phyloP scores from a whole-genome alignment of 2,888 invertebrate genomes.

The Lasius platythorax region DNA sequence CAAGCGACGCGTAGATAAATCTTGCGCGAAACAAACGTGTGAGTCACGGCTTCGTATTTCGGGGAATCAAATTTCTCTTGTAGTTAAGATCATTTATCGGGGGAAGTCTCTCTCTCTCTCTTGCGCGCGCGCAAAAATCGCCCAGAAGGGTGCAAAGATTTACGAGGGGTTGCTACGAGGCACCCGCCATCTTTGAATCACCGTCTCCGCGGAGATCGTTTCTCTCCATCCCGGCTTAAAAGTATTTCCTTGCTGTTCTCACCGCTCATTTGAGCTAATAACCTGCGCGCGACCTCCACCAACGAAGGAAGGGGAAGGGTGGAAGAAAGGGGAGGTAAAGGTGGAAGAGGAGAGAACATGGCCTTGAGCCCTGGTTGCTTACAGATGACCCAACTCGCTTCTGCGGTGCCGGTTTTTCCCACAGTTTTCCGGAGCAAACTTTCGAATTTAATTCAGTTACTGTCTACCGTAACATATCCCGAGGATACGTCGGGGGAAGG shows the following conservation, averaged over 20 bases:
- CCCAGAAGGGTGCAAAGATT: constrained; percentile 17
- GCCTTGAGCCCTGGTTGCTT: constrained; percentile 35
- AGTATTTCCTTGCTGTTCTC: constrained; percentile 66
- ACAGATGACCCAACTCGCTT: constrained; percentile 19
- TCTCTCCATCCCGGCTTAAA: constrained; percentile 57
- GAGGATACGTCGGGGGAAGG: constrained; percentile 31
- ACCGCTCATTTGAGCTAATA: constrained; percentile 61
- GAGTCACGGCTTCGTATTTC: not conserved
- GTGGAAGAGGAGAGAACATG: not conserved
- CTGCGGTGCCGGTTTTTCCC: constrained; percentile 22
- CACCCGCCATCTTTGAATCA: constrained; percentile 37
- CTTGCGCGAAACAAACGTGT: not conserved
- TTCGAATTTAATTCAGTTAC: constrained; percentile 63
- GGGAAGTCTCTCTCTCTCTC: not conserved
- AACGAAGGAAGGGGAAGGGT: not conserved
- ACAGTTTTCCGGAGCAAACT: constrained; percentile 51
- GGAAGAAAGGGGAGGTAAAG: not conserved
- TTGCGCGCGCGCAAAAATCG: not conserved
- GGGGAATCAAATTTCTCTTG: not conserved
- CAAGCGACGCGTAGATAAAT: not conserved
- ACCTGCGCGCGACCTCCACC: constrained; percentile 31
- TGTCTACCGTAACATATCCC: constrained; percentile 30
- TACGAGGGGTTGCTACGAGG: constrained; percentile 17
- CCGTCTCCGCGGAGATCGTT: constrained; percentile 46
- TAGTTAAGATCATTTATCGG: constrained; percentile 11